Percentiles rank a stretch among this genome's conserved stretches.
Conservation (phyloP, 2,113 vertebrate species). For the Climacteris rufus region DNA sequence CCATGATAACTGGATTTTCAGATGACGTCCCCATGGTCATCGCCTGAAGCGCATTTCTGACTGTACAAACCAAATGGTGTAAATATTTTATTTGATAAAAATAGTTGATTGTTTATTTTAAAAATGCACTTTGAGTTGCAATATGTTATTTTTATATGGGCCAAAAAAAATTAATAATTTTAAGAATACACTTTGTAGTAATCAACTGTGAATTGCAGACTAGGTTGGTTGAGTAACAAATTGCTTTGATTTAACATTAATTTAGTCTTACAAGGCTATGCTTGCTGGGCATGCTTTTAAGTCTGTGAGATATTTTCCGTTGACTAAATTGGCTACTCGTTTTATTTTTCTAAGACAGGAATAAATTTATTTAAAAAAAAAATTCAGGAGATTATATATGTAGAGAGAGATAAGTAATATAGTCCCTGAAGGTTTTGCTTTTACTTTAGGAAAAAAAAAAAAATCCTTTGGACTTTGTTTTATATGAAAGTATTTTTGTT, state of each 20-base stretch:
- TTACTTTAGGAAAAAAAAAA: conserved; percentile 21
- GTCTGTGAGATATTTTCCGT: conserved; percentile 72
- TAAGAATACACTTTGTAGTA: conserved; percentile 72
- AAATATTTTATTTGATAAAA: conserved; percentile 84
- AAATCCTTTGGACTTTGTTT: conserved; percentile 66
- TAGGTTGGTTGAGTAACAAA: conserved; percentile 68
- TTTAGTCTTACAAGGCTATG: conserved; percentile 74
- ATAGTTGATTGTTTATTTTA: conserved; percentile 82
- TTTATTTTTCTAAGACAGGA: conserved; percentile 75
- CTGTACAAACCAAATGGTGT: conserved; percentile 78
- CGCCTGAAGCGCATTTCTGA: conserved; percentile 78
- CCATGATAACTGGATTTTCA: conserved; percentile 98
- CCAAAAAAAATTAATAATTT: conserved; percentile 67
- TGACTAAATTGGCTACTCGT: conserved; percentile 65
- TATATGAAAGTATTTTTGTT: conserved; percentile 57
- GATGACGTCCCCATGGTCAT: conserved; percentile 99
- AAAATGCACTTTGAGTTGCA: conserved; percentile 86
- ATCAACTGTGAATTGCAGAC: conserved; percentile 76
- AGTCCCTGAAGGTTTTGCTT: conserved; percentile 66
- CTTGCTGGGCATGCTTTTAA: conserved; percentile 77
- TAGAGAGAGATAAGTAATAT: conserved; percentile 56
- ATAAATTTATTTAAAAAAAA: conserved; percentile 70
- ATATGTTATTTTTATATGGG: conserved; percentile 86
- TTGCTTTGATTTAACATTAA: conserved; percentile 63
- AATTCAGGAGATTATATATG: conserved; percentile 68